These are phyloP conservation scores for Halictus rubicundus DNA, from an alignment of 1,140 invertebrate species.

Conservation along the genomic window DNA sequence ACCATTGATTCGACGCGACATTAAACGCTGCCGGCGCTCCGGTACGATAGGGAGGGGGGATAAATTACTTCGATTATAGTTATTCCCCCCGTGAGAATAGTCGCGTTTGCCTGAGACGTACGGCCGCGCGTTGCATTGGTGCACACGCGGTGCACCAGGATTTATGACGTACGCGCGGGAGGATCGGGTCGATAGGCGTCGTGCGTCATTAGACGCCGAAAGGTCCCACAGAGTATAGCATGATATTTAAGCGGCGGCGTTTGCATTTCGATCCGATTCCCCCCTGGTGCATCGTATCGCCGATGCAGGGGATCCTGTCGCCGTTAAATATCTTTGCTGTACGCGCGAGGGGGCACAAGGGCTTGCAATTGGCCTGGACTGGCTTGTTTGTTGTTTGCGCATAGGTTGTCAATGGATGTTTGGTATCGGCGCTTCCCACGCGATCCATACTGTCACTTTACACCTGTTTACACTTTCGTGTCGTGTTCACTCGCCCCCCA, in stretches of 20 bases:
- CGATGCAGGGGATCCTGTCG: too few species aligned
- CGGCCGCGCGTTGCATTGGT: background rate
- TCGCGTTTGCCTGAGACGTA: conserved; percentile 29
- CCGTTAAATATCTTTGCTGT: background rate
- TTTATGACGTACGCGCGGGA: conserved; percentile 47
- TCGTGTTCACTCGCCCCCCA: too few species aligned
- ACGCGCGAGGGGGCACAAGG: too few species aligned
- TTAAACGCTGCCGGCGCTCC: background rate
- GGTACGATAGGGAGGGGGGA: background rate
- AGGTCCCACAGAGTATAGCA: conserved; percentile 42
- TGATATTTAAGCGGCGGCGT: conserved; percentile 52
- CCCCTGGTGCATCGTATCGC: too few species aligned
- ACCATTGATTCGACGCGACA: background rate
- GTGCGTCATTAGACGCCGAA: conserved; percentile 49
- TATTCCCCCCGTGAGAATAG: conserved; percentile 42
- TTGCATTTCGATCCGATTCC: conserved; percentile 8
- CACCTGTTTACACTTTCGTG: too few species aligned
- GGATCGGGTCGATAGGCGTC: conserved; percentile 37
- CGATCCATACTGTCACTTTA: too few species aligned
- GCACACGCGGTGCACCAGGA: conserved; percentile 24
- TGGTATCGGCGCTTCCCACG: too few species aligned
- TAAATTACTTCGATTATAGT: conserved; percentile 53
- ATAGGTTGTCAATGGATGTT: too few species aligned
- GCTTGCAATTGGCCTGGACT: too few species aligned
- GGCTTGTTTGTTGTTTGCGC: too few species aligned